Percentiles rank a stretch among this genome's conserved stretches.
These are phyloP conservation scores for Orchesellides sinensis DNA, from an alignment of 2,888 invertebrate species.

Conservation along the genomic window DNA sequence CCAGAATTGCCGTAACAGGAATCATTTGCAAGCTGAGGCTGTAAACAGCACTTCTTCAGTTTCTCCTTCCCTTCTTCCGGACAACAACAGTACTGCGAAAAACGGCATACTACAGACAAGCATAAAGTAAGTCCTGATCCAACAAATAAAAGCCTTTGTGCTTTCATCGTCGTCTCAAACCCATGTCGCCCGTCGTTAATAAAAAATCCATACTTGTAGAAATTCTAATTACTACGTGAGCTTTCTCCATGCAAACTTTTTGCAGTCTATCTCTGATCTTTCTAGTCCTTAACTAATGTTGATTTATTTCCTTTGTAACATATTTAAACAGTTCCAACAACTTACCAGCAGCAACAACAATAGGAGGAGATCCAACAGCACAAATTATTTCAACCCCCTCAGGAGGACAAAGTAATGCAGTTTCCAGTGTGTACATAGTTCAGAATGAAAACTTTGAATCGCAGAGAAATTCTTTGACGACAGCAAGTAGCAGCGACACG, in stretches of 20 bases:
- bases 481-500: constrained; percentile 64
- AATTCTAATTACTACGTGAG: neutral
- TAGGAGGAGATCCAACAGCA: constrained; percentile 45
- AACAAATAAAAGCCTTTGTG: too few relatives aligned
- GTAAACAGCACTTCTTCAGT: constrained; percentile 62
- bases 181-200: too few relatives aligned
- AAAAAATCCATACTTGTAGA: neutral
- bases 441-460: constrained; percentile 65
- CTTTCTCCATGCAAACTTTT: neutral
- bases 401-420: constrained; percentile 50
- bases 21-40: constrained; percentile 69
- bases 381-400: constrained; percentile 54
- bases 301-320: neutral
- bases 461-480: constrained; percentile 46
- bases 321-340: constrained; percentile 40
- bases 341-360: constrained; percentile 15
- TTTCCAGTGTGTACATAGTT: constrained; percentile 38
- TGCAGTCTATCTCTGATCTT: neutral
- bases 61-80: constrained; percentile 47
- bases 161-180: too few relatives aligned
- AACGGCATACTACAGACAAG: constrained; percentile 40
- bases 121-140: constrained; percentile 54
- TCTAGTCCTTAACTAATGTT: neutral
- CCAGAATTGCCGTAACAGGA: constrained; percentile 73
- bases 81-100: constrained; percentile 1